Conservation (phyloP, 2,797 vertebrate species). For the Huso huso region DNA sequence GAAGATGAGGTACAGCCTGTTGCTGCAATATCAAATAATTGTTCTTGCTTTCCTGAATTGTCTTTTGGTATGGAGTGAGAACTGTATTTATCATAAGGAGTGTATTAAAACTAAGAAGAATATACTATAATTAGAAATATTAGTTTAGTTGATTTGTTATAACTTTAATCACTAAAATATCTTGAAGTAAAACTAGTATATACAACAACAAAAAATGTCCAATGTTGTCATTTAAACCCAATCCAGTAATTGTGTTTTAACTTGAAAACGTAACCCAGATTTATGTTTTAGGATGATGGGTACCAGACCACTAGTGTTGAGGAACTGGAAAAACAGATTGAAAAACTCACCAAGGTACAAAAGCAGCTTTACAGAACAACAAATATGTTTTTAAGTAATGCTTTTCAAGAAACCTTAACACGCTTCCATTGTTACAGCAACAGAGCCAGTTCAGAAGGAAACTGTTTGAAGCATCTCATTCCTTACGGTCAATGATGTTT, state of each 20-base stretch:
- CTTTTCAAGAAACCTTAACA: not conserved
- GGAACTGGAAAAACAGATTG: constrained; percentile 89
- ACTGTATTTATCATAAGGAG: no score
- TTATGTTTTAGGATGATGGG: constrained; percentile 72
- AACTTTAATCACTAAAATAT: no score
- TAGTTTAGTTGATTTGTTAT: no score
- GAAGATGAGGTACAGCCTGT: constrained; percentile 73
- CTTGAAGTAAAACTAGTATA: no score
- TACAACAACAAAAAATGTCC: no score
- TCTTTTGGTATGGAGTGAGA: no score
- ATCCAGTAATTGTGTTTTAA: no score
- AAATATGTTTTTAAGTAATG: not conserved
- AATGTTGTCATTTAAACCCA: no score
- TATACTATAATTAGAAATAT: no score
- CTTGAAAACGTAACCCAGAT: not conserved
- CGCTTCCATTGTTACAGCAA: constrained; percentile 63
- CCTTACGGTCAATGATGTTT: constrained; percentile 80
- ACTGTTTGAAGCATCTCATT: constrained; percentile 81
- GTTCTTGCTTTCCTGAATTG: no score
- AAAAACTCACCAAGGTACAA: constrained; percentile 82
- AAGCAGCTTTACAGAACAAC: not conserved
- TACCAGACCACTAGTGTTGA: constrained; percentile 77
- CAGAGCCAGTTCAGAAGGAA: constrained; percentile 84
- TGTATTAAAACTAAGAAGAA: no score
- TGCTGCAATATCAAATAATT: no score